Evolutionary conservation across 2,797 vertebrate genomes (phyloP).

Genomic region (Furcifer pardalis): DNA sequence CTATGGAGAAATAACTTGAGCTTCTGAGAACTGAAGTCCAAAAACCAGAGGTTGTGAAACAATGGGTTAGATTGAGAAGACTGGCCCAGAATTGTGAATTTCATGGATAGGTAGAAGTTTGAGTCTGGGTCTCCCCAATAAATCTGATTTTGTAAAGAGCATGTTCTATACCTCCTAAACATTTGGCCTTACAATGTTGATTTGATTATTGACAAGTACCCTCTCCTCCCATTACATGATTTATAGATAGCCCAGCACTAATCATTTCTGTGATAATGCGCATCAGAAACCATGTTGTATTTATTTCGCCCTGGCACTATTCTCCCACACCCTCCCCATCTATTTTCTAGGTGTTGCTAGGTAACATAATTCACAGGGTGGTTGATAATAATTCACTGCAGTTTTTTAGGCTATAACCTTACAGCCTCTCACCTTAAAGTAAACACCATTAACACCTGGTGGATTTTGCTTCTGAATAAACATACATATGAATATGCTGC

Average conservation of each 20-base stretch:
- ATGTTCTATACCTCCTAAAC: neutral
- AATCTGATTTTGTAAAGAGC: neutral
- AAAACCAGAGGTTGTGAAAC: no score
- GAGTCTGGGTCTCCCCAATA: neutral
- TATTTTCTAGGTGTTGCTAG: neutral
- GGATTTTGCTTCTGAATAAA: neutral
- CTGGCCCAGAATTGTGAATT: neutral
- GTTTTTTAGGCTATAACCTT: neutral
- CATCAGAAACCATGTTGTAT: neutral
- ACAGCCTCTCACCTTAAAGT: neutral
- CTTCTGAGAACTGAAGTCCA: no score
- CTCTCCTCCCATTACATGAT: neutral
- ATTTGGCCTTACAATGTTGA: neutral
- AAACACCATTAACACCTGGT: neutral
- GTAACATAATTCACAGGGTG: neutral
- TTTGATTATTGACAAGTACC: neutral
- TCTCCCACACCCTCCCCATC: neutral
- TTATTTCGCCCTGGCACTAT: neutral
- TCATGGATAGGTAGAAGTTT: neutral
- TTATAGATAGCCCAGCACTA: neutral
- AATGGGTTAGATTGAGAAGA: neutral
- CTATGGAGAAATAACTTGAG: no score
- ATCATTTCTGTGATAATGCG: neutral
- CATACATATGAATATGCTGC: neutral
- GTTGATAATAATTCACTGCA: neutral